phyloP scores from a whole-genome alignment of 2,797 vertebrate species.

The Rhincodon typus region DNA sequence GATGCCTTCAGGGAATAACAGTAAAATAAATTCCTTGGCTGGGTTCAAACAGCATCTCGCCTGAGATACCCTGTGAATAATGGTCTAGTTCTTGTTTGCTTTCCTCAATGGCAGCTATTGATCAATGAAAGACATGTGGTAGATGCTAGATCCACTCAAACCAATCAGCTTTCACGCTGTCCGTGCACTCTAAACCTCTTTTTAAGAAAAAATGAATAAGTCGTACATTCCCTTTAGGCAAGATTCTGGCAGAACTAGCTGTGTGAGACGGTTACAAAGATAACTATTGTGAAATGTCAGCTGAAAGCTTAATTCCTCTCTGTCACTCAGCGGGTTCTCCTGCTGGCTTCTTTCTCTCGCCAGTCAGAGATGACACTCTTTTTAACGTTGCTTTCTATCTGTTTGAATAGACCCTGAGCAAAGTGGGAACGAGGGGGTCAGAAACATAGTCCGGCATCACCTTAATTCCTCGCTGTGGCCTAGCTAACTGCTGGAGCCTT shows the following conservation, averaged over 20 bases:
- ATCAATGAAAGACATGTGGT: constrained; percentile 47
- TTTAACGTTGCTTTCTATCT: not conserved
- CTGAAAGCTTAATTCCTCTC: not conserved
- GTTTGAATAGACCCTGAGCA: not conserved
- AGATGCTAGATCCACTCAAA: constrained; percentile 44
- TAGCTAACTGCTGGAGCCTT: not conserved
- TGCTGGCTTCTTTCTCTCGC: not conserved
- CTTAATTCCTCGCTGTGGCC: not conserved
- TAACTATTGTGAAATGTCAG: not conserved
- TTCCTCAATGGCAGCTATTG: constrained; percentile 53
- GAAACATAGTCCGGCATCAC: not conserved
- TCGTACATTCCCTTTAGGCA: not conserved
- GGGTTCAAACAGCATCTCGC: not conserved
- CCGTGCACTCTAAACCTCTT: not conserved
- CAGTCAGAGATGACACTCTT: not conserved
- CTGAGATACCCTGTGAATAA: not conserved
- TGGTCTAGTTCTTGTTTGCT: constrained; percentile 53
- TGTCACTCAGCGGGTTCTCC: not conserved
- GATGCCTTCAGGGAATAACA: not conserved
- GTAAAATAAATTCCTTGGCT: not conserved
- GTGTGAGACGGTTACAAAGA: not conserved
- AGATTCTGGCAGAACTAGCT: not conserved
- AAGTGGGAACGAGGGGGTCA: not conserved
- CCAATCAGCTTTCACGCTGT: too few relatives aligned
- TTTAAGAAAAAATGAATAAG: not conserved